phyloP scores from a whole-genome alignment of 2,797 vertebrate species.

The Pelobates cultripes region DNA sequence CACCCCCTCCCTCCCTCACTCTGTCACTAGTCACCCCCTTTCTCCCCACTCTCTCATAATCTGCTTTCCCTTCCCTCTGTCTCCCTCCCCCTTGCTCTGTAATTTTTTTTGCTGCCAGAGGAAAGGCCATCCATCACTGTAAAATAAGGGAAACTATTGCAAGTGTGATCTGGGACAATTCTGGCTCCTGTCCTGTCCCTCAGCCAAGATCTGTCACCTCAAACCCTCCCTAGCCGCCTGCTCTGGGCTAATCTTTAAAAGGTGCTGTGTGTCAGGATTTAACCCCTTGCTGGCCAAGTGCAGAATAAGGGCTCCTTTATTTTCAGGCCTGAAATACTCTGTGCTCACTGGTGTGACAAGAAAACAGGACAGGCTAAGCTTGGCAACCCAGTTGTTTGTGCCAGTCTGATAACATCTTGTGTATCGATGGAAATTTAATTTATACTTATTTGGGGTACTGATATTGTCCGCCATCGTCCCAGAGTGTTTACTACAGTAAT shows the following conservation, averaged over 20 bases:
- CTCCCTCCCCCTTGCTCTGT: background rate
- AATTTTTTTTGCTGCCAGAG: slow-evolving; percentile 14
- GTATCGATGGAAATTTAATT: too few relatives aligned
- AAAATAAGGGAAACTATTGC: background rate
- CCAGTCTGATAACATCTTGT: too few relatives aligned
- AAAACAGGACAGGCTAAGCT: too few relatives aligned
- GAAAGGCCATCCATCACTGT: slow-evolving; percentile 31
- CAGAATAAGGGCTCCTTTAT: background rate
- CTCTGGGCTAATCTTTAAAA: background rate
- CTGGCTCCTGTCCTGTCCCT: slow-evolving; percentile 31
- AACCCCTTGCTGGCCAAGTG: background rate
- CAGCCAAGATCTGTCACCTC: slow-evolving; percentile 36
- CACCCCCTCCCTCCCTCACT: too few relatives aligned
- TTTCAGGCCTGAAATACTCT: background rate
- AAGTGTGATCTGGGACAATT: slow-evolving; percentile 13
- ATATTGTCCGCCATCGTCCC: too few relatives aligned
- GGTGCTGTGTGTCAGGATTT: background rate
- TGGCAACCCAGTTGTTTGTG: too few relatives aligned
- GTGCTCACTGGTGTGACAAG: too few relatives aligned
- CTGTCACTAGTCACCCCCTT: too few relatives aligned
- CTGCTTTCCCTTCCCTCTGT: background rate
- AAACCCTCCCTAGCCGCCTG: background rate
- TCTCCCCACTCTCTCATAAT: background rate
- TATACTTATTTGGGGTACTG: too few relatives aligned
- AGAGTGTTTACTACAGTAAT: too few relatives aligned